Base-by-base conservation (phyloP, 1,140 invertebrate species). In the Sipha flava region DNA sequence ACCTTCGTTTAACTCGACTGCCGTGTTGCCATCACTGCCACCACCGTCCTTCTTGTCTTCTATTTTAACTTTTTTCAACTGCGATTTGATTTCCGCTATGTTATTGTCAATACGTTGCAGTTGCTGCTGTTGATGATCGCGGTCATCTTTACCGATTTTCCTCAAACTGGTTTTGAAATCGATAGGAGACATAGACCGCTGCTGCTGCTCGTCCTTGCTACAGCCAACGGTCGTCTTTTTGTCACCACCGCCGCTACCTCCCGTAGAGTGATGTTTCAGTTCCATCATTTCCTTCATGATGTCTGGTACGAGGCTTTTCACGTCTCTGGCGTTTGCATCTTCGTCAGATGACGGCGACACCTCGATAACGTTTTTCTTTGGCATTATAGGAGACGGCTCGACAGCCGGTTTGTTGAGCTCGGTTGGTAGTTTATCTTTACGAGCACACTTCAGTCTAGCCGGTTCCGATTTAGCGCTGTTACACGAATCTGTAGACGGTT, bases 261-360 rank as follows among this genome's bases (percentile, higher is more conserved):
- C 91, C 7, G 66, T 3, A 9, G 64, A 70, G 18, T 47, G 40
- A 21, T 93, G 85, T 85, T 93, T 92, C 5, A 93, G 83, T 83
- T 93, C 92, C 14, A 93, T 86, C 89, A 94, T 92, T 84, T 94
- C 92, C 83, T 94, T 94, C 87, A 90, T 88, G 77, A 88, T 87
- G 1, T 85, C 84, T 14, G 85, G 83, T 37, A 84, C 80, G 18
- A 81, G 77, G 31, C 83, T 85, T 82, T 77, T 49, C 54, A 79
- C 62, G 81, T 80, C 59, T 81, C 79, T 87, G 86, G 83, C 80
- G 47, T 84, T 83, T 16, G 75, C 66, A 6, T 54, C 79, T n/a
- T 79, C 79, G 31, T 80, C 2, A 2, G 40, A 40, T 9, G 84
- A 83, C 9, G 84, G 82, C 16, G 84, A 83, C 29, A 66, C 23